A percentile compares a stretch with the other conserved stretches of the same genome.
phyloP scores from a whole-genome alignment of 2,797 vertebrate species.

The Hoplostethus mediterraneus region DNA sequence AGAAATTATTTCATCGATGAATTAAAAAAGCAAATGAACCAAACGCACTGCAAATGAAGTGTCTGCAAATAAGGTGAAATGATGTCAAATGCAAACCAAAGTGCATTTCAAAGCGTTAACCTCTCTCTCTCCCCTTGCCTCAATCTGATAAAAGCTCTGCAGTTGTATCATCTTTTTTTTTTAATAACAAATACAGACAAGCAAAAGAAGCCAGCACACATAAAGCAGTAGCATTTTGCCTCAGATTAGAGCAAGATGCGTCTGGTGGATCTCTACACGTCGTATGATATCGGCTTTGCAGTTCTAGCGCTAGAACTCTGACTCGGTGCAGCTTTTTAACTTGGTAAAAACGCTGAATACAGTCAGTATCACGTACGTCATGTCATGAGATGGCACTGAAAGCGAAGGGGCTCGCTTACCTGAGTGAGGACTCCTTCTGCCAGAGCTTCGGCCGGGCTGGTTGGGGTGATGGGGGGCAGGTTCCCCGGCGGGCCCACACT shows the following conservation, averaged over 20 bases:
- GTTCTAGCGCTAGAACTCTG: constrained; percentile 73
- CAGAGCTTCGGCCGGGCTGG: constrained; percentile 94
- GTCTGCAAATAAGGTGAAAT: constrained; percentile 53
- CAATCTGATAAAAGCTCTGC: constrained; percentile 56
- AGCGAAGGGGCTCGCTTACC: constrained; percentile 82
- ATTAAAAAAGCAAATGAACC: constrained; percentile 44
- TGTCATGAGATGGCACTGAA: constrained; percentile 44
- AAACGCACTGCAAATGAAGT: constrained; percentile 40
- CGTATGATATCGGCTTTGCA: constrained; percentile 57
- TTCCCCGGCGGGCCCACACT: constrained; percentile 84
- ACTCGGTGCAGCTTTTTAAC: constrained; percentile 77
- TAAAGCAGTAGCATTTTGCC: constrained; percentile 65
- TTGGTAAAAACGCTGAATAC: constrained; percentile 73
- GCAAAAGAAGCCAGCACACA: constrained; percentile 68
- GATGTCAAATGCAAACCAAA: constrained; percentile 55
- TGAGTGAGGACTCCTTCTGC: constrained; percentile 95
- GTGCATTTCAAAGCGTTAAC: constrained; percentile 46
- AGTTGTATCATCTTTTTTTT: constrained; percentile 43
- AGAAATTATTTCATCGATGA: constrained; percentile 25
- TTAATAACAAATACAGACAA: constrained; percentile 54
- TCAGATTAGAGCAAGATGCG: constrained; percentile 70
- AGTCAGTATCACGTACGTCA: constrained; percentile 68
- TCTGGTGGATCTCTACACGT: constrained; percentile 62
- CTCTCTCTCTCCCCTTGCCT: constrained; percentile 68
- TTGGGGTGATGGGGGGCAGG: constrained; percentile 89